Conservation (phyloP, 2,113 vertebrate species). For the Prunella himalayana region DNA sequence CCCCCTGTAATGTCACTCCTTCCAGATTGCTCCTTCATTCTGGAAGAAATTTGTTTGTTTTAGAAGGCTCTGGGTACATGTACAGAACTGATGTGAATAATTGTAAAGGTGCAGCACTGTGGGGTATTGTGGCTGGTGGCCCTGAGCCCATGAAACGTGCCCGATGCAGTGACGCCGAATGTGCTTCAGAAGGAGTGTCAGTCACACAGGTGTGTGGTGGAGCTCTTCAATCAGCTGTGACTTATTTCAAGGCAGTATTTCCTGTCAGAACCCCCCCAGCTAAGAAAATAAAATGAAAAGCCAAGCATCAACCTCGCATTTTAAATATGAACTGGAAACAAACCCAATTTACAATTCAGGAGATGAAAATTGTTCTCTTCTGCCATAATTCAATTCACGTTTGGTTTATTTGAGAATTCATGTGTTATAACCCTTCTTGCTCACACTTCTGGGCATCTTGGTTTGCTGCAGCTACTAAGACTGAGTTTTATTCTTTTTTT, state of each 20-base stretch:
- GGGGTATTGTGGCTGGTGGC: background rate
- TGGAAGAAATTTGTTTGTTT: background rate
- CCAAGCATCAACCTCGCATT: background rate
- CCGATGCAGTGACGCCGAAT: background rate
- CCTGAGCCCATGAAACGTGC: background rate
- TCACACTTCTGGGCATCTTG: background rate
- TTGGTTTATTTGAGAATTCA: conserved; percentile 36
- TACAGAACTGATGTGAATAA: conserved; percentile 18
- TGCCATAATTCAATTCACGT: conserved; percentile 33
- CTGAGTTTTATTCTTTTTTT: background rate
- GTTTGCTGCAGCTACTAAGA: background rate
- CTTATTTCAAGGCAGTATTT: background rate
- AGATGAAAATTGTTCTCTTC: conserved; percentile 17
- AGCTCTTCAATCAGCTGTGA: background rate
- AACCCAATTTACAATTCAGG: conserved; percentile 13
- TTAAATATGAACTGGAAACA: conserved; percentile 17
- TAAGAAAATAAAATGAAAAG: conserved; percentile 27
- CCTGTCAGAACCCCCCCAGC: background rate
- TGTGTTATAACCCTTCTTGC: background rate
- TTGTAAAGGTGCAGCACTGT: background rate
- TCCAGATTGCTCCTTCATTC: background rate
- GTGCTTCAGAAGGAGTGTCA: background rate
- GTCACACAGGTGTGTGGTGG: background rate
- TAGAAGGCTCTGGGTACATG: background rate
- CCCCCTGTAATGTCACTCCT: background rate